Percentiles rank a stretch among this genome's conserved stretches.
Evolutionary conservation across 2,888 invertebrate genomes (phyloP).

Genomic region (Rhimphoctona megacephalus): DNA sequence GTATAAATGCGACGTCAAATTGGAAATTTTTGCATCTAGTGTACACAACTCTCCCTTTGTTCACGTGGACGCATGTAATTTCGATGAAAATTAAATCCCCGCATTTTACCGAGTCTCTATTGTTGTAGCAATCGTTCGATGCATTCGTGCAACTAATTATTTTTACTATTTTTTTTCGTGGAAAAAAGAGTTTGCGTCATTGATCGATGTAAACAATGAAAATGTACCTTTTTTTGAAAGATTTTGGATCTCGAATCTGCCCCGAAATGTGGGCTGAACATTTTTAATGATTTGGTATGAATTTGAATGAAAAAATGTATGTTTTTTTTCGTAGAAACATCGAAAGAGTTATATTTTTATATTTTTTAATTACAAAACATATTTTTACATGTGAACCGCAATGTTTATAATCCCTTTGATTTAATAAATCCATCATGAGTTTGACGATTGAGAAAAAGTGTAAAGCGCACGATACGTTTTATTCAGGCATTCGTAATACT

Average conservation of each 20-base stretch:
- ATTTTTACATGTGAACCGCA: not conserved
- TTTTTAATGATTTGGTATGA: not conserved
- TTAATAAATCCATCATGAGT: not conserved
- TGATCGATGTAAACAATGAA: not conserved
- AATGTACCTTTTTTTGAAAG: not conserved
- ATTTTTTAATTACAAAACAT: not conserved
- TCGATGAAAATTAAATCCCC: constrained; percentile 5
- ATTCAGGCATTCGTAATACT: not conserved
- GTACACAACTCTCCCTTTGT: not conserved
- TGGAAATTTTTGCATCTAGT: not conserved
- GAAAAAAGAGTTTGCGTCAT: not conserved
- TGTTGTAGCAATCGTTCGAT: not conserved
- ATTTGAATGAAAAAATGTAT: not conserved
- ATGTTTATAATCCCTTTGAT: not conserved
- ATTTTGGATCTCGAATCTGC: not conserved
- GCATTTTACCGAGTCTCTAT: not conserved
- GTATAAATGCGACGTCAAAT: constrained; percentile 18
- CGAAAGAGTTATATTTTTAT: not conserved
- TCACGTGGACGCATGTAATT: not conserved
- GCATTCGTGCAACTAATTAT: not conserved
- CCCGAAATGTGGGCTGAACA: not conserved
- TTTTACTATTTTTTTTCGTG: not conserved
- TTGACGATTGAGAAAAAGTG: not conserved
- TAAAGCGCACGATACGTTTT: not conserved
- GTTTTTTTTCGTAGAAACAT: not conserved